Conservation (phyloP, 2,113 vertebrate species). For the Actenoides hombroni region DNA sequence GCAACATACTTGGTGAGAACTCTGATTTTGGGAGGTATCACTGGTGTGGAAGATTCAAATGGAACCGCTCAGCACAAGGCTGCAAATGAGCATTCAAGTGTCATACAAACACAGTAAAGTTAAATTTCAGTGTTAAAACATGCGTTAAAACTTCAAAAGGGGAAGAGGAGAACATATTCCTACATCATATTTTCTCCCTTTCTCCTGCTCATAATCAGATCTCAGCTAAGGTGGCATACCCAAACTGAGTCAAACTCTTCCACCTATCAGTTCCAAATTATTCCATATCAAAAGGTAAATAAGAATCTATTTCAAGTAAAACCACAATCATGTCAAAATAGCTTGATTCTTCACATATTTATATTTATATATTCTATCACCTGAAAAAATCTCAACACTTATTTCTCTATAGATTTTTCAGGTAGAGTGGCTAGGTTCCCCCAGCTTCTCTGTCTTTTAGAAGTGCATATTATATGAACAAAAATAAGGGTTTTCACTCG, state of each 20-base stretch:
- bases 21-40: not conserved
- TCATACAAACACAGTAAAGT: not conserved
- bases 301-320: not conserved
- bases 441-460: not conserved
- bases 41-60: not conserved
- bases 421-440: not conserved
- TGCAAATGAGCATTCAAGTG: not conserved
- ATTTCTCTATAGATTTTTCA: not conserved
- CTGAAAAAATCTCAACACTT: not conserved
- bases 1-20: not conserved
- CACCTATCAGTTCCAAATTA: not conserved
- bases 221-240: not conserved
- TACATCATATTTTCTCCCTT: fast-evolving
- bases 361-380: not conserved
- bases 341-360: not conserved
- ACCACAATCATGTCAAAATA: not conserved
- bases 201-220: not conserved
- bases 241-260: not conserved
- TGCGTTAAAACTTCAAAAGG: not conserved
- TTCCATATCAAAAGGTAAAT: not conserved
- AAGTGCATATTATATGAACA: not conserved
- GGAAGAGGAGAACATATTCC: not conserved
- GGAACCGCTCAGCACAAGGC: not conserved
- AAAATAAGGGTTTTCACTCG: not conserved
- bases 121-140: not conserved